Evolutionary conservation across 2,797 vertebrate genomes (phyloP), one percentile per base, ranked within the genome.

Genomic region (Catharus ustulatus): DNA sequence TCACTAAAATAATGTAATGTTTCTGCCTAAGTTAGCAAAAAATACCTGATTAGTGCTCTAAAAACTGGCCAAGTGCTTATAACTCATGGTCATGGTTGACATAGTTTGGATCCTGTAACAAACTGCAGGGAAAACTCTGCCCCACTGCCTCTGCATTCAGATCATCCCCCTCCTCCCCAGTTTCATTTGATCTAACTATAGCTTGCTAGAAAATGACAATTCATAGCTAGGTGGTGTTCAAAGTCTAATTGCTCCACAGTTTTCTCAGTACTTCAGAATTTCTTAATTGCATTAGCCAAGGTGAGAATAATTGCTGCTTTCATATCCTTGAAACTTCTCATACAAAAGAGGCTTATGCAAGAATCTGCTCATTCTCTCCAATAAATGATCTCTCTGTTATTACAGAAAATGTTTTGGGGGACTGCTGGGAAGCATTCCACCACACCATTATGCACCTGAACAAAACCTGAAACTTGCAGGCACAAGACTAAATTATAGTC

Each of bases 221-320:
- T 93, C 71, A 36, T 87, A 69, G 80, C 84, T 79, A 91, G 92
- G 87, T 10, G 30, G 87, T 94, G 95, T 95, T 94, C 93, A 84
- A 90, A 92, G 90, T 94, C 92, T 94, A 95, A 95, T 93, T 91
- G 82, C 92, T 92, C 73, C 45, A 9, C 90, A 75, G 84, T 92
- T 95, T 91, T 92, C 84, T 92, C 54, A 66, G 90, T 75, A 78
- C 69, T 87, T 95, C 64, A 93, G 90, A 91, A 92, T 93, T 94
- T 92, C 94, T 96, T 96, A 97, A 96, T 96, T 96, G 89, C 93
- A 96, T 95, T 97, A 95, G 84, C 94, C 82, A 93, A 91, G 87
- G 93, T 97, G 92, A 95, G 91, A 86, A 94, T 95, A 97, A 96
- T 95, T 95, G 94, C 92, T 91, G 94, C 94, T 94, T 97, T 96